A percentile compares a stretch with the other conserved stretches of the same genome.
Evolutionary conservation across 2,113 vertebrate species (phyloP).

Genomic region (Gambusia holbrooki): DNA sequence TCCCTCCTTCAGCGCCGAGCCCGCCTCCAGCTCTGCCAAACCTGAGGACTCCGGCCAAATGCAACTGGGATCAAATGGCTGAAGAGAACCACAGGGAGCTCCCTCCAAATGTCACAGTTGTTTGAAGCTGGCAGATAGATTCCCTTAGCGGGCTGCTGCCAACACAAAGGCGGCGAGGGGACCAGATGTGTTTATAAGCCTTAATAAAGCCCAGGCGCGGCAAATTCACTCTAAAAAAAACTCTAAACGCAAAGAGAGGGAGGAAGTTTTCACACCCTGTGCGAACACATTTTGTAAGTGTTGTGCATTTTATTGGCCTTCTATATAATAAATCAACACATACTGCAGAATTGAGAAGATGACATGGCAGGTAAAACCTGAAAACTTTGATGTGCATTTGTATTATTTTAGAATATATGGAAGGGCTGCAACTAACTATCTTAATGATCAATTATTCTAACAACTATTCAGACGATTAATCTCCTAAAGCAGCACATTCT

Average conservation of each 20-base stretch:
- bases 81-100: conserved; percentile 65
- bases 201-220: conserved; percentile 33
- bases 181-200: conserved; percentile 61
- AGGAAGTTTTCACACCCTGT: background rate
- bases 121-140: conserved; percentile 70
- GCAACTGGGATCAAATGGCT: conserved; percentile 72
- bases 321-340: too few relatives aligned
- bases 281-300: background rate
- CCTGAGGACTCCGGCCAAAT: conserved; percentile 65
- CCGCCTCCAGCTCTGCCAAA: conserved; percentile 67
- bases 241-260: conserved; percentile 2
- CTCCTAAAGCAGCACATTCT: too few relatives aligned
- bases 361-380: too few relatives aligned
- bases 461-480: too few relatives aligned
- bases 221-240: conserved; percentile 11
- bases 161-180: conserved; percentile 51
- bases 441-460: too few relatives aligned
- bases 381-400: too few relatives aligned
- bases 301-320: too few relatives aligned
- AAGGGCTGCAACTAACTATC: too few relatives aligned
- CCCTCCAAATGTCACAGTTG: conserved; percentile 79
- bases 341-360: too few relatives aligned
- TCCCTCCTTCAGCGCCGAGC: conserved; percentile 49
- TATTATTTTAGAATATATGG: too few relatives aligned
- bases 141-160: conserved; percentile 56